These are phyloP conservation scores for Tenthredo livida DNA, from an alignment of 2,888 invertebrate species.

Conservation along the genomic window DNA sequence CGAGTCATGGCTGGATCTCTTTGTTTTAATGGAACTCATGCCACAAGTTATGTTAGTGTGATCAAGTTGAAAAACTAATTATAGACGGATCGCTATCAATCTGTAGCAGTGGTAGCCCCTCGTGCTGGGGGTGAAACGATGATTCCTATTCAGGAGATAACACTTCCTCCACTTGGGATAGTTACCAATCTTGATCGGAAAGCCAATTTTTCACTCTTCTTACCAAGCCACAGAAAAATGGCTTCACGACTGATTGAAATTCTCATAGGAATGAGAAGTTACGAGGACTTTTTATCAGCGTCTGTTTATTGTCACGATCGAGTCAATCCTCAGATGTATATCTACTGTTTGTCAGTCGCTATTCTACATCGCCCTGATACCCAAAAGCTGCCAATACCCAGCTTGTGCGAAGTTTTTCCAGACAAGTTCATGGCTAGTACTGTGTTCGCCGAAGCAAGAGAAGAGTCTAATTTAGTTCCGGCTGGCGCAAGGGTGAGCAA, in stretches of 20 bases:
- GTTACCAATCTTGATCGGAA: conserved; percentile 61
- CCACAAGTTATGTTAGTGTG: background rate
- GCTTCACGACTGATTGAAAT: conserved; percentile 71
- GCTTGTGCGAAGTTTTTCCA: conserved; percentile 84
- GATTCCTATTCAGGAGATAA: conserved; percentile 21
- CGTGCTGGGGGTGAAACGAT: background rate
- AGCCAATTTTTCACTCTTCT: conserved; percentile 74
- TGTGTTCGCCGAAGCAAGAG: conserved; percentile 81
- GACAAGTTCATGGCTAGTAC: conserved; percentile 83
- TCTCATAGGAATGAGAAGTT: conserved; percentile 64
- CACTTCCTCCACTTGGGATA: conserved; percentile 22
- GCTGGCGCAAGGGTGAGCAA: conserved; percentile 63
- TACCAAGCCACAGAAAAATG: conserved; percentile 73
- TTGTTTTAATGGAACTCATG: background rate
- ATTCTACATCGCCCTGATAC: conserved; percentile 80
- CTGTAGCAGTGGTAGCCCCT: background rate
- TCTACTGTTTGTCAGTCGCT: conserved; percentile 75
- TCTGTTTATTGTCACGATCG: conserved; percentile 70
- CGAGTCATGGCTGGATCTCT: background rate
- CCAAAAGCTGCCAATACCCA: conserved; percentile 81
- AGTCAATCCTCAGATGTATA: conserved; percentile 76
- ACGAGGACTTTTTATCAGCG: conserved; percentile 70
- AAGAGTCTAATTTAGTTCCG: conserved; percentile 80
- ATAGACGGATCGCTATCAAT: conserved; percentile 21
- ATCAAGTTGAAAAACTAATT: background rate